Percentiles rank a stretch among this genome's conserved stretches.
These are phyloP conservation scores for Meloidogyne floridensis DNA, from an alignment of 1,140 invertebrate species.

Conservation along the genomic window DNA sequence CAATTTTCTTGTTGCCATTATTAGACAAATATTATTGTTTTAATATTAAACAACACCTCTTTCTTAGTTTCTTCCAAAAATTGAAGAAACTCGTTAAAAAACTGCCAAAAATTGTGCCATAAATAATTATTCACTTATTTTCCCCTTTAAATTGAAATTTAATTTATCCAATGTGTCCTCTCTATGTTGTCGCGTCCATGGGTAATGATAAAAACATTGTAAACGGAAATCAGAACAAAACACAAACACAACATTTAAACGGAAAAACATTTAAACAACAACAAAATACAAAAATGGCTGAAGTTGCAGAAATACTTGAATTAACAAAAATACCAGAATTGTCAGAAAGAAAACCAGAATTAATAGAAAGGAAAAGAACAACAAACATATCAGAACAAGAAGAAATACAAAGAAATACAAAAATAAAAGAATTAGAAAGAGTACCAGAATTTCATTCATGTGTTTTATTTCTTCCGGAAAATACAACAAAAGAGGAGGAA, in stretches of 20 bases:
- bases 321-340: background rate
- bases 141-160: background rate
- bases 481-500: background rate
- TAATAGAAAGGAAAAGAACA: background rate
- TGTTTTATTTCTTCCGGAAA: background rate
- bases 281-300: background rate
- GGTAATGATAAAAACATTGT: background rate
- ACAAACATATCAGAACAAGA: background rate
- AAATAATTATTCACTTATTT: too few relatives aligned
- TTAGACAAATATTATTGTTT: background rate
- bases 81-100: background rate
- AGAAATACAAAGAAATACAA: background rate
- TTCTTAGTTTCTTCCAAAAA: background rate
- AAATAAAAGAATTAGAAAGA: background rate
- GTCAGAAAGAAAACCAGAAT: background rate
- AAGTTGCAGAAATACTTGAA: background rate
- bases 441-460: background rate
- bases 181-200: conserved; percentile 19
- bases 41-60: background rate
- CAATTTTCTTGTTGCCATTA: background rate
- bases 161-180: conserved; percentile 16
- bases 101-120: too few relatives aligned
- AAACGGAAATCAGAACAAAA: background rate
- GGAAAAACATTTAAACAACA: background rate
- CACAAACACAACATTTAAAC: background rate